These are phyloP conservation scores for Zaprionus obscuricornis DNA, from an alignment of 2,888 invertebrate species.

Conservation along the genomic window DNA sequence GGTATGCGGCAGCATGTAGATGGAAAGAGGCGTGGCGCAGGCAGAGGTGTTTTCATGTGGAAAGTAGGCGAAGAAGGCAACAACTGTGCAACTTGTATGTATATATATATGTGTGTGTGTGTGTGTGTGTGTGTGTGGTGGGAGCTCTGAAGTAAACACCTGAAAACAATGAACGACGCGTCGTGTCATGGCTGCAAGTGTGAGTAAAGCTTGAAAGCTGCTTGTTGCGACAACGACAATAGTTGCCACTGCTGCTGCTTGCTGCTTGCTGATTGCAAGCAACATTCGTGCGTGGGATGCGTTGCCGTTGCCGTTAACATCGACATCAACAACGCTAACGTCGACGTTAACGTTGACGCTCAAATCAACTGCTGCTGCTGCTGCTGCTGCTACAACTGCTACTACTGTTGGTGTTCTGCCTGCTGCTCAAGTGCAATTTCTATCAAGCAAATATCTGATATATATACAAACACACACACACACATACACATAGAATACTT, in stretches of 20 bases:
- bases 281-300: constrained; percentile 32
- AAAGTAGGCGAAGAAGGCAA: too few relatives aligned
- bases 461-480: constrained; percentile 21
- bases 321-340: constrained; percentile 4
- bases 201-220: constrained; percentile 42
- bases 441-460: constrained; percentile 47
- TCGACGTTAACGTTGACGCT: constrained; percentile 4
- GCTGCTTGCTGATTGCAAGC: constrained; percentile 56
- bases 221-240: constrained; percentile 40
- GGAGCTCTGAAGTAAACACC: constrained; percentile 40
- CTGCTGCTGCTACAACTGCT: too few relatives aligned
- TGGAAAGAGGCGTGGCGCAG: too few relatives aligned
- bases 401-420: background rate
- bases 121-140: constrained; percentile 1
- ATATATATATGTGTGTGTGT: too few relatives aligned
- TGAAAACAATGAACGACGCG: constrained; percentile 53
- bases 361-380: too few relatives aligned
- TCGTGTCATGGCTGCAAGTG: constrained; percentile 13
- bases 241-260: constrained; percentile 52
- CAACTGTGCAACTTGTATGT: too few relatives aligned
- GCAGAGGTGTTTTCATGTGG: too few relatives aligned
- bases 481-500: background rate
- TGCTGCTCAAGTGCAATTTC: constrained; percentile 65
- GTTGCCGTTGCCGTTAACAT: constrained; percentile 32
- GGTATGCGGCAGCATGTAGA: constrained; percentile 9